A percentile compares a stretch with the other conserved stretches of the same genome.
These are phyloP conservation scores for Apis laboriosa DNA, from an alignment of 1,140 invertebrate genomes.

Conservation along the genomic window DNA sequence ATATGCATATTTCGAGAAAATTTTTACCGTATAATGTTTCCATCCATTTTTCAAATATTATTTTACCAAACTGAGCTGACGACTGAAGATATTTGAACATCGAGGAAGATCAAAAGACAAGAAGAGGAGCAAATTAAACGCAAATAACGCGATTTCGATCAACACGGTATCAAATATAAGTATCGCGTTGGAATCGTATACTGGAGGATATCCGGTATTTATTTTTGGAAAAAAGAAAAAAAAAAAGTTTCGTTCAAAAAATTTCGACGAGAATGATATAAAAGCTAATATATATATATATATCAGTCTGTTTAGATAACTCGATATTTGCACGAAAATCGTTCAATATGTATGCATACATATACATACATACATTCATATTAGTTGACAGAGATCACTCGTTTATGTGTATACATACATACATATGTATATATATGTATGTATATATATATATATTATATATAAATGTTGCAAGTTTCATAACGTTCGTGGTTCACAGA, in stretches of 20 bases:
- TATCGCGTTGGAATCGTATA: not conserved
- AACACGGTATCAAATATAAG: not conserved
- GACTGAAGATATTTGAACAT: too few species aligned
- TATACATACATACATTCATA: slow-evolving; percentile 7
- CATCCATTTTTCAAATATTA: too few species aligned
- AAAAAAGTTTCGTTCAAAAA: not conserved
- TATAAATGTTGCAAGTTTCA: not conserved
- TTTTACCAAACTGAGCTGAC: too few species aligned
- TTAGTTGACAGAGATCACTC: slow-evolving; percentile 10
- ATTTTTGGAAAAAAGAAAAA: not conserved
- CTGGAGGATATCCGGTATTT: not conserved
- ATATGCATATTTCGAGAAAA: not conserved
- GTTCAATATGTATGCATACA: not conserved
- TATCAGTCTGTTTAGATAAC: slow-evolving; percentile 24
- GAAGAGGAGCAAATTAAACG: too few species aligned
- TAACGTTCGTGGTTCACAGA: not conserved
- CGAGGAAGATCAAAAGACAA: not conserved
- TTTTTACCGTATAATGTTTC: too few species aligned
- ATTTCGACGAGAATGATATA: not conserved
- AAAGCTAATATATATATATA: not conserved
- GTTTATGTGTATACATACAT: not conserved
- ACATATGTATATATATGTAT: too few species aligned
- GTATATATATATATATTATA: too few species aligned
- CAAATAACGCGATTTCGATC: not conserved
- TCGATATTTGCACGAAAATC: slow-evolving; percentile 14